Base-by-base conservation (phyloP, 1,140 invertebrate genomes). In the Drosophila seguyi region DNA sequence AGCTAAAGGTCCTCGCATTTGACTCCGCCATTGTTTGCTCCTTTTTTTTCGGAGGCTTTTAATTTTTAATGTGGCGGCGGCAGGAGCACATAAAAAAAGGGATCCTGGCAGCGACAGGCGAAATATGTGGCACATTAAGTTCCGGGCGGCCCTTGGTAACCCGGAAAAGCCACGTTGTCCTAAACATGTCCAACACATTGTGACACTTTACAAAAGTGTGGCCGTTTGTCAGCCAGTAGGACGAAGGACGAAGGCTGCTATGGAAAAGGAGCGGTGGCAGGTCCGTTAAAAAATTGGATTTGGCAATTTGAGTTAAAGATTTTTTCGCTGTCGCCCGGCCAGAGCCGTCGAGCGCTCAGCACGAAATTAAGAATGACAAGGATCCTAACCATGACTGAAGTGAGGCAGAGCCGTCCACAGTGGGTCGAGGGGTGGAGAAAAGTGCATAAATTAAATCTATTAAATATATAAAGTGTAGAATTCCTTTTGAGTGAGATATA, bases 281-380 rank as follows among this genome's bases (percentile, higher is more conserved):
- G 65, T 42, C 60, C 29, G 60, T 78, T 77, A 71, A 78, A 87
- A 85, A 90, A 85, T 79, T 81, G 85, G 66, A 72, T 78, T 83
- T 63, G 81, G 56, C 85, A 85, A 90, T 90, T 90, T 81, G 75
- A 90, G 85, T 75, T 79, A 59, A 85, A 90, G 81, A 81, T 85
- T 85, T 75, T 82, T 80, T 62, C 52, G 39, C 45, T 38, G 39
- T 29, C 44, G n/a, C 53, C 34, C 68, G 58, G 44, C 57, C 78
- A 67, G 14, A 48, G 25, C 13, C 47, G 27, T 13, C 27, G 48
- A 53, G 79, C 36, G 41, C 60, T 47, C 20, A 39, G 74, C 66
- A 22, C 60, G 39, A 79, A 90, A 90, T 90, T 79, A 85, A 90
- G 78, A 90, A 72, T 90, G 85, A 90, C 85, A 85, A 85, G 81